phyloP scores from a whole-genome alignment of 2,113 vertebrate species.

The Clarias batrachus region DNA sequence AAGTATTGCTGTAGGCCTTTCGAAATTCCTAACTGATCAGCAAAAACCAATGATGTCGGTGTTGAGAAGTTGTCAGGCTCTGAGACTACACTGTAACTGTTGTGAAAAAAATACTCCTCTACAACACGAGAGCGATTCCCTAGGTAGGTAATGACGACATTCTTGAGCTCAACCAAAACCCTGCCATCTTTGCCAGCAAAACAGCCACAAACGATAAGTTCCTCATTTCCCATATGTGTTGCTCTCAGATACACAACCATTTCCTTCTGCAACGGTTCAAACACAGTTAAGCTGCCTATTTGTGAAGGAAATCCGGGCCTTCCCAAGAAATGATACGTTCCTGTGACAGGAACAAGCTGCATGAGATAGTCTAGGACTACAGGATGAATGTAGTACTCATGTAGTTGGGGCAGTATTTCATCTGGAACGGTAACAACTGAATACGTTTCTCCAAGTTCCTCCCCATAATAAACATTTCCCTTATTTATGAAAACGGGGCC shows the following conservation, averaged over 20 bases:
- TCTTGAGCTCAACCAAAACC: slow-evolving; percentile 77
- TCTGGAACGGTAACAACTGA: slow-evolving; percentile 69
- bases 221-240: slow-evolving; percentile 65
- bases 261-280: slow-evolving; percentile 71
- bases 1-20: slow-evolving; percentile 69
- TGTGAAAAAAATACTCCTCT: slow-evolving; percentile 73
- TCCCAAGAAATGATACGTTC: slow-evolving; percentile 50
- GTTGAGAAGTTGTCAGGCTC: slow-evolving; percentile 12
- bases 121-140: slow-evolving; percentile 75
- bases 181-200: slow-evolving; percentile 74
- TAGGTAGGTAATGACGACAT: slow-evolving; percentile 63
- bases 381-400: slow-evolving; percentile 79
- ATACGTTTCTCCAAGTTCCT: slow-evolving; percentile 79
- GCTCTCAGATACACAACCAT: slow-evolving; percentile 81
- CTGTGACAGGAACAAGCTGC: slow-evolving; percentile 73
- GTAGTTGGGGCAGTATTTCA: slow-evolving; percentile 66
- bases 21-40: slow-evolving; percentile 74
- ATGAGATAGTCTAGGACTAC: slow-evolving; percentile 82
- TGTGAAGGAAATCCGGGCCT: slow-evolving; percentile 75
- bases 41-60: slow-evolving; percentile 76
- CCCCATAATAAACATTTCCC: slow-evolving; percentile 70
- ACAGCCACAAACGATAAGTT: slow-evolving; percentile 72
- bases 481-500: slow-evolving; percentile 74
- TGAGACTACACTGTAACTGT: slow-evolving; percentile 65
- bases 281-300: slow-evolving; percentile 74